phyloP scores from a whole-genome alignment of 2,113 vertebrate genomes.

The Apus apus region DNA sequence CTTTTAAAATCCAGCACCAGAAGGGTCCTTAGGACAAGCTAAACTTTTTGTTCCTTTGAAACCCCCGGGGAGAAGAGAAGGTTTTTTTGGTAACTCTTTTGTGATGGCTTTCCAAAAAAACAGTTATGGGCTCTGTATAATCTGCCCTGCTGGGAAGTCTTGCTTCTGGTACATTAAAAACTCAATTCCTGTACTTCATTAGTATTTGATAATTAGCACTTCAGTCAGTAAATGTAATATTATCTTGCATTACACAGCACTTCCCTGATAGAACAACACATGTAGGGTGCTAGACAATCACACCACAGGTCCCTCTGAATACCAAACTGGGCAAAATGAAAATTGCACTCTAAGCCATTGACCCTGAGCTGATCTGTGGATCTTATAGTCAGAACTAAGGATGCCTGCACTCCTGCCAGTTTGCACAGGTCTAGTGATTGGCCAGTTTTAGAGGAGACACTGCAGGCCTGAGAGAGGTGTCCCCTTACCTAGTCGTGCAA shows the following conservation, averaged over 20 bases:
- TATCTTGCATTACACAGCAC: neutral
- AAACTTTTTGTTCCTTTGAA: neutral
- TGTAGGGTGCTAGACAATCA: neutral
- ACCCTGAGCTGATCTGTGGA: neutral
- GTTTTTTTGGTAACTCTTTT: neutral
- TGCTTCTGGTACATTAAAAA: neutral
- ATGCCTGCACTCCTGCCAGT: neutral
- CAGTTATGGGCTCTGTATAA: fast-evolving
- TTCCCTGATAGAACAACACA: neutral
- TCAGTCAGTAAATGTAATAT: neutral
- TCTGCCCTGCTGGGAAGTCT: neutral
- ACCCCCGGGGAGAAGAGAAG: neutral
- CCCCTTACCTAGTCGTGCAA: neutral
- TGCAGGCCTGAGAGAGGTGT: neutral
- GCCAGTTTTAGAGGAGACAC: neutral
- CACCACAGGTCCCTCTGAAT: neutral
- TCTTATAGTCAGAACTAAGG: neutral
- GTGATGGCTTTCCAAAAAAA: neutral
- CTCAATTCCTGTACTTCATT: neutral
- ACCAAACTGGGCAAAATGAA: neutral
- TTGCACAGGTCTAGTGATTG: neutral
- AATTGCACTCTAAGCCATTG: neutral
- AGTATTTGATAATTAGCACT: neutral
- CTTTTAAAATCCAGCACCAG: neutral
- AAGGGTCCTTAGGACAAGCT: neutral